Percentiles rank a stretch among this genome's conserved stretches.
These are phyloP conservation scores for Mythimna albipuncta DNA, from an alignment of 2,888 invertebrate species.

Conservation along the genomic window DNA sequence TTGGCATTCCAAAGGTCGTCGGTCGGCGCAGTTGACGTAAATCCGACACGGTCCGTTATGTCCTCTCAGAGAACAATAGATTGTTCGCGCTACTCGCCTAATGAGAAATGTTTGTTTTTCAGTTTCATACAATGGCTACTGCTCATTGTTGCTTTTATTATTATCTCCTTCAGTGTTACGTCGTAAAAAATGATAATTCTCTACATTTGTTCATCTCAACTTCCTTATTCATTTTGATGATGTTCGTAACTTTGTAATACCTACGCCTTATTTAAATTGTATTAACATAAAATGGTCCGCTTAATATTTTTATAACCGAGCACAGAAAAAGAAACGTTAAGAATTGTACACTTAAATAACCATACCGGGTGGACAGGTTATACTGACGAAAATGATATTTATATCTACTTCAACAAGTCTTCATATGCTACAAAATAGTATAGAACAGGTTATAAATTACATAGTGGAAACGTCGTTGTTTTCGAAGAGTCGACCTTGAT, in stretches of 20 bases:
- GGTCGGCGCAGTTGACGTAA: constrained; percentile 82
- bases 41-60: constrained; percentile 88
- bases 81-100: constrained; percentile 86
- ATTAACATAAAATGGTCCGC: constrained; percentile 20
- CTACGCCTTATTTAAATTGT: constrained; percentile 31
- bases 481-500: constrained; percentile 86
- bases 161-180: constrained; percentile 75
- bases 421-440: constrained; percentile 56
- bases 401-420: constrained; percentile 20
- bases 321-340: constrained; percentile 19
- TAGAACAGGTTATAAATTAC: constrained; percentile 75
- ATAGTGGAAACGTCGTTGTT: constrained; percentile 71
- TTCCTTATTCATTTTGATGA: constrained; percentile 28
- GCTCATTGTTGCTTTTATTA: constrained; percentile 84
- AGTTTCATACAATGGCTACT: constrained; percentile 84
- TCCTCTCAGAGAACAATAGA: constrained; percentile 86
- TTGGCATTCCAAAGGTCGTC: constrained; percentile 79
- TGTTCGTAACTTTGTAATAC: constrained; percentile 26
- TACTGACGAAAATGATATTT: constrained; percentile 18
- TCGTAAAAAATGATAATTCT: constrained; percentile 74
- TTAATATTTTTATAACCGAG: constrained; percentile 32
- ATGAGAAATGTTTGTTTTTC: constrained; percentile 90
- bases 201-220: constrained; percentile 40
- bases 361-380: constrained; percentile 39
- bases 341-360: constrained; percentile 29